A percentile compares a stretch with the other conserved stretches of the same genome.
phyloP scores from a whole-genome alignment of 2,888 invertebrate genomes.

The Bunonema sp. region DNA sequence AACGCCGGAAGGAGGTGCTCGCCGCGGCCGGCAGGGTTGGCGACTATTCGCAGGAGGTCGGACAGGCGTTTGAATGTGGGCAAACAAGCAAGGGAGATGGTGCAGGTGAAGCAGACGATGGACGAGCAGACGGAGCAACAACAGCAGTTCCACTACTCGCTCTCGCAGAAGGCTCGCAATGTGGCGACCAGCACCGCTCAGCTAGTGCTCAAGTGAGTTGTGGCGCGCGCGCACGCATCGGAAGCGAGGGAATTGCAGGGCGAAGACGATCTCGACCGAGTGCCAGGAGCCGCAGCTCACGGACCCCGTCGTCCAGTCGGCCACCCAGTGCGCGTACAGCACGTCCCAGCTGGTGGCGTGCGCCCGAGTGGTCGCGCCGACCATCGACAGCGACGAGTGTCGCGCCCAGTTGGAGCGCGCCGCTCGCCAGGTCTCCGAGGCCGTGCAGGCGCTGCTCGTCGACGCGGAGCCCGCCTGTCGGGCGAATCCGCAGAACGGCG shows the following conservation, averaged over 20 bases:
- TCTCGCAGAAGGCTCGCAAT: conserved; percentile 80
- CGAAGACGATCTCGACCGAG: conserved; percentile 78
- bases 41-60: conserved; percentile 79
- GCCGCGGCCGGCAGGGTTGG: conserved; percentile 90
- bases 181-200: conserved; percentile 95
- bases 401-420: conserved; percentile 79
- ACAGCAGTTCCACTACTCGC: conserved; percentile 58
- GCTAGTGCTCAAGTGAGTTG: conserved; percentile 57
- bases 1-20: conserved; percentile 74
- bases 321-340: conserved; percentile 86
- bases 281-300: conserved; percentile 68
- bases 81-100: not conserved
- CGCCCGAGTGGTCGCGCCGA: conserved; percentile 52
- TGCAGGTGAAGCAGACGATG: conserved; percentile 61
- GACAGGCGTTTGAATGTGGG: not conserved
- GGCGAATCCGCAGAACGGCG: too few relatives aligned
- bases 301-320: conserved; percentile 73
- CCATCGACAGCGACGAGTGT: conserved; percentile 53
- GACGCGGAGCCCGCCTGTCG: conserved; percentile 47
- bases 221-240: not conserved
- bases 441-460: conserved; percentile 72
- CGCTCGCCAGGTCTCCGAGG: conserved; percentile 74
- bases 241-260: conserved; percentile 52
- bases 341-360: conserved; percentile 79
- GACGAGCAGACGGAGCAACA: conserved; percentile 64